These are phyloP conservation scores for Sarcoramphus papa DNA, from an alignment of 2,797 vertebrate genomes.

Conservation along the genomic window DNA sequence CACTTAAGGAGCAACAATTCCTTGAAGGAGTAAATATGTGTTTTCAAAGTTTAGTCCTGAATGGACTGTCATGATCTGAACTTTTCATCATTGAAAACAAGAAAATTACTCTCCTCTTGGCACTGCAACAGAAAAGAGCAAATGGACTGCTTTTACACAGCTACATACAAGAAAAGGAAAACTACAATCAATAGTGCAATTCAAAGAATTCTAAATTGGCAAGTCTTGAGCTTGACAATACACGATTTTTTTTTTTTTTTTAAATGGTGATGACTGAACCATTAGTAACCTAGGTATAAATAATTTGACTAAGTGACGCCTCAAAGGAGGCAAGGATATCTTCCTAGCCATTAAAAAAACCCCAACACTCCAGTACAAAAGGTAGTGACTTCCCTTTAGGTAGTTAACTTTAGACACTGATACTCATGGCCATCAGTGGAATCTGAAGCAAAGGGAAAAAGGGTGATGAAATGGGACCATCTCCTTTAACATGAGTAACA, in stretches of 20 bases:
- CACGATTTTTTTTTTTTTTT: accelerated
- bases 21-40: neutral
- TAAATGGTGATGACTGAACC: neutral
- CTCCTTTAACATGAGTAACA: neutral
- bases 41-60: neutral
- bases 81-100: neutral
- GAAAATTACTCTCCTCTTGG: neutral
- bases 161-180: neutral
- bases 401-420: neutral
- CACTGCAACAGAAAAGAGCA: neutral
- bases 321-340: neutral
- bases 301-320: neutral
- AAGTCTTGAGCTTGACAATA: neutral
- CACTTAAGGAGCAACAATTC: neutral
- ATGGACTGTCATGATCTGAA: neutral
- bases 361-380: neutral
- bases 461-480: neutral
- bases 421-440: neutral
- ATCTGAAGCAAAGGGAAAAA: neutral
- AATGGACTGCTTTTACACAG: neutral
- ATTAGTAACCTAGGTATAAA: neutral
- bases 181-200: neutral
- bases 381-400: neutral
- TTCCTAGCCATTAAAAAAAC: neutral
- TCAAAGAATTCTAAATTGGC: neutral